Evolutionary conservation across 1,140 invertebrate genomes (phyloP).

Genomic region (Drosophila subpulchrella): DNA sequence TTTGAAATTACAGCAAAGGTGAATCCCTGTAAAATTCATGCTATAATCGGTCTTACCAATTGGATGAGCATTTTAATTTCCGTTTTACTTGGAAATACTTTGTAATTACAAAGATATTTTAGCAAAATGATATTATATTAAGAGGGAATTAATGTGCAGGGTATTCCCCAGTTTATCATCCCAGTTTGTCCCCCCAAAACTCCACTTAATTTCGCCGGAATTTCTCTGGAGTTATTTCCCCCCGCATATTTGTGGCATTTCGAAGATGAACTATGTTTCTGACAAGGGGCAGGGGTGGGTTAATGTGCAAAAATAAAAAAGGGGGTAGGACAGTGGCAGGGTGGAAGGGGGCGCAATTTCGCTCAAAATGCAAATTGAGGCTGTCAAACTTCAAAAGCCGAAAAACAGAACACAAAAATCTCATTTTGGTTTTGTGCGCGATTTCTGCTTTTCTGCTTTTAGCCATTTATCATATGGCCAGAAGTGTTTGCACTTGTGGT

Average conservation of each 20-base stretch:
- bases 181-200: not conserved
- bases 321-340: too few relatives aligned
- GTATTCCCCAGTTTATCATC: not conserved
- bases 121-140: not conserved
- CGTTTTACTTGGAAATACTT: not conserved
- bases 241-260: not conserved
- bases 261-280: not conserved
- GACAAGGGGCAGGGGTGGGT: not conserved
- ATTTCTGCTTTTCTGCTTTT: slow-evolving; percentile 50
- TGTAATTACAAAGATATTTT: not conserved
- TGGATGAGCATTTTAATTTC: not conserved
- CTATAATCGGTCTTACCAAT: not conserved
- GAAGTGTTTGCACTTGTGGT: slow-evolving; percentile 44
- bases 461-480: slow-evolving; percentile 73
- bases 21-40: not conserved
- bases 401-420: slow-evolving; percentile 52
- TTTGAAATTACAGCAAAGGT: not conserved
- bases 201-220: not conserved
- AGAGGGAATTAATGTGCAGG: too few relatives aligned
- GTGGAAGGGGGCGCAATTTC: slow-evolving; percentile 20
- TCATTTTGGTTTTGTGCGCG: slow-evolving; percentile 53
- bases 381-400: slow-evolving; percentile 62
- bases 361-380: slow-evolving; percentile 63
- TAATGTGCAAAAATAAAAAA: too few relatives aligned
- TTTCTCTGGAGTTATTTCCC: not conserved